Conservation (phyloP, 2,888 invertebrate genomes). For the Idaea aversata region DNA sequence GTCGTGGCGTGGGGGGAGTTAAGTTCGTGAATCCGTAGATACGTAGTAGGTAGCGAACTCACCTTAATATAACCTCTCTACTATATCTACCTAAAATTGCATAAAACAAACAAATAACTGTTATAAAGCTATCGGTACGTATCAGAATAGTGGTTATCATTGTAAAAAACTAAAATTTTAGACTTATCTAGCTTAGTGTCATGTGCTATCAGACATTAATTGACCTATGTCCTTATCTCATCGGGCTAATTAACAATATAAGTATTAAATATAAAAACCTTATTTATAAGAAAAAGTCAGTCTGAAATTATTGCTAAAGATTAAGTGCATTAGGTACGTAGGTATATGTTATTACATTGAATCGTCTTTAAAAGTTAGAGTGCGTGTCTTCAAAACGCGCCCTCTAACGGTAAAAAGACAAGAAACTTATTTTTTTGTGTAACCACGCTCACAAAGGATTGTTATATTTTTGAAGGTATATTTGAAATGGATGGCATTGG, state of each 20-base stretch:
- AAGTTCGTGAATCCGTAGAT: too few species aligned
- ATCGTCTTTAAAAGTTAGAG: too few species aligned
- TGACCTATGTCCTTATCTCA: not conserved
- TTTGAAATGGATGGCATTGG: too few species aligned
- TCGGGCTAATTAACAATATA: not conserved
- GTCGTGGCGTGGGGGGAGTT: too few species aligned
- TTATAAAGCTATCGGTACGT: not conserved
- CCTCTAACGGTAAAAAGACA: too few species aligned
- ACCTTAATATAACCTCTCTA: not conserved
- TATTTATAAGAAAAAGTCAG: not conserved
- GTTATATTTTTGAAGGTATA: too few species aligned
- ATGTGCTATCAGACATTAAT: slow-evolving; percentile 21
- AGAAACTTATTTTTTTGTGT: too few species aligned
- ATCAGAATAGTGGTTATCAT: not conserved
- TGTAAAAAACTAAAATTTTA: slow-evolving; percentile 55
- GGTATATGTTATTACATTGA: too few species aligned
- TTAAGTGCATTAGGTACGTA: not conserved
- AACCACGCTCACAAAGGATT: too few species aligned
- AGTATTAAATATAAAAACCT: not conserved
- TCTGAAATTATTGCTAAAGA: not conserved
- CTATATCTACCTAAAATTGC: not conserved
- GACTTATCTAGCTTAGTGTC: slow-evolving; percentile 43
- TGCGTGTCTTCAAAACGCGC: too few species aligned
- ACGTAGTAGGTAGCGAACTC: not conserved
- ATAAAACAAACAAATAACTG: not conserved